These are phyloP conservation scores for Notarius lentiginosus DNA, from an alignment of 2,113 vertebrate species.

Conservation along the genomic window DNA sequence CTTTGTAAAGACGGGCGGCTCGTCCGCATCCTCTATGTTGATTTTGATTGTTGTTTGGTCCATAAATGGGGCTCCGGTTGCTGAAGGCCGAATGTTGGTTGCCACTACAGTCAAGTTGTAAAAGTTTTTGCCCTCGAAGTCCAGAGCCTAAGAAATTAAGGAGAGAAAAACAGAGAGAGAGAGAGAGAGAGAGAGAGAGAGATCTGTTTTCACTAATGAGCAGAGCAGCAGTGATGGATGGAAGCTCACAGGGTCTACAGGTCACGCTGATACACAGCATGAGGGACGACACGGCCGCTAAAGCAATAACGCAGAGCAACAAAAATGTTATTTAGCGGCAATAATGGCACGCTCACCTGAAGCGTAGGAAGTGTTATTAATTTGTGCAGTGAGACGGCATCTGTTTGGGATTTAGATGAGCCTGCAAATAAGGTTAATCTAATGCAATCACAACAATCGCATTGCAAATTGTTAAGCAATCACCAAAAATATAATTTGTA, in stretches of 20 bases:
- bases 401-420: conserved; percentile 53
- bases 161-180: conserved; percentile 12
- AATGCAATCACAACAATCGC: conserved; percentile 53
- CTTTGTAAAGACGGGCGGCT: conserved; percentile 89
- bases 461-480: conserved; percentile 61
- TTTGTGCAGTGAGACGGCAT: conserved; percentile 55
- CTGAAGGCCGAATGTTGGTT: conserved; percentile 82
- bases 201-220: conserved; percentile 66
- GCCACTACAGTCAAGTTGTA: conserved; percentile 94
- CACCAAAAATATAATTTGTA: conserved; percentile 58
- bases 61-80: conserved; percentile 84
- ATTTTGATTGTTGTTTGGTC: conserved; percentile 92
- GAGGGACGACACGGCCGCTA: conserved; percentile 22
- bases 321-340: conserved; percentile 54
- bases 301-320: conserved; percentile 32
- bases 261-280: conserved; percentile 58
- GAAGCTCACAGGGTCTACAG: conserved; percentile 60
- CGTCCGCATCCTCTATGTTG: conserved; percentile 88
- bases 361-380: conserved; percentile 57
- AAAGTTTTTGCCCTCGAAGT: conserved; percentile 90
- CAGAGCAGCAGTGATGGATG: conserved; percentile 68
- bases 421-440: conserved; percentile 60
- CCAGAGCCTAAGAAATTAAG: conserved; percentile 80
- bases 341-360: conserved; percentile 53
- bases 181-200: conserved; percentile 15